Base-by-base conservation (phyloP, 2,113 vertebrate species). In the Mirounga angustirostris region DNA sequence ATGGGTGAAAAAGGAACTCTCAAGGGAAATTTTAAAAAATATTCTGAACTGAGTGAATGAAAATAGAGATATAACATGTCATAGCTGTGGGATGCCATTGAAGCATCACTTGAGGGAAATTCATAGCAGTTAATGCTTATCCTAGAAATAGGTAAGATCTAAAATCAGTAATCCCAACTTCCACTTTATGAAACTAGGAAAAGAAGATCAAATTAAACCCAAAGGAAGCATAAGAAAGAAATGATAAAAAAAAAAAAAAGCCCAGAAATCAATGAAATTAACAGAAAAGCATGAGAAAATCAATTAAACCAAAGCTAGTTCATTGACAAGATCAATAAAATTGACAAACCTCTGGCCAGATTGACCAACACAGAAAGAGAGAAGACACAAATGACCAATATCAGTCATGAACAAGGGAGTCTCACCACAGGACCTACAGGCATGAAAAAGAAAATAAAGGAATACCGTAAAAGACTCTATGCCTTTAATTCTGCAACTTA, bases 221-320 rank as follows among this genome's bases (percentile, higher is more conserved):
- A 80, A 96, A 81, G 65, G 18, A 92, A 78, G 36, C 50, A 82
- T 28, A 46, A 46, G 71, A 91, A 50, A 30, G 36, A 84, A 61
- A 58, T 74, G 9, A 67, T 67, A 3, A 33, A 67, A 85, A 40
- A 40, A 36, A 79, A 92, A 81, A 74, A 30, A 89, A 78, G 54
- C 43, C 6, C 33, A 85, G 14, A 82, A 85, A 76, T 81, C 12
- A 92, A 89, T 89, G 26, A 78, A 89, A 73, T 26, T 89, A 52
- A 21, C 50, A 59, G 40, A 88, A 88, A 94, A 78, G 69, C 28
- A 84, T 83, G 50, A 83, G 56, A 92, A 94, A 89, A 92, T 85
- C 36, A 67, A 43, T 59, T 56, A 93, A 76, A 33, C 7, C 1
- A 86, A 90, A 92, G 18, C 5, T 69, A 13, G 14, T 69, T 95